Evolutionary conservation across 2,797 vertebrate genomes (phyloP).

Genomic region (Hoplostethus atlanticus): DNA sequence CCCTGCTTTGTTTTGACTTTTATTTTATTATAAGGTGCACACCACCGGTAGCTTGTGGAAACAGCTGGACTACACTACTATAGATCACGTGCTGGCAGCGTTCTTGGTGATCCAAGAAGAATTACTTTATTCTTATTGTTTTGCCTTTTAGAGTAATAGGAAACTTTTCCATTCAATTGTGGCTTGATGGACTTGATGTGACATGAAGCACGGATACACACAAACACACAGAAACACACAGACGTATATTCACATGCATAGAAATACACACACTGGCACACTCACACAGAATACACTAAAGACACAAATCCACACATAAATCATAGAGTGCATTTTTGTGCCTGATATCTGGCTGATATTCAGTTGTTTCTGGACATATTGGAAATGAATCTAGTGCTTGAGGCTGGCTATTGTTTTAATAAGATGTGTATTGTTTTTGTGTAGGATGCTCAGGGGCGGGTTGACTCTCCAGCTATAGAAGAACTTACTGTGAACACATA

Average conservation of each 20-base stretch:
- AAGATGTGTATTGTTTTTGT: conserved; percentile 46
- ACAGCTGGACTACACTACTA: conserved; percentile 6
- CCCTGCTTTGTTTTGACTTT: conserved; percentile 13
- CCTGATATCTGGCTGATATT: conserved; percentile 42
- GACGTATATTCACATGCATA: neutral
- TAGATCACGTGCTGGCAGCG: conserved; percentile 51
- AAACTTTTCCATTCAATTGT: neutral
- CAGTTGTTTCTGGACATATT: conserved; percentile 48
- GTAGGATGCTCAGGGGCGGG: conserved; percentile 20
- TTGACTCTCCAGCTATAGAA: conserved; percentile 16
- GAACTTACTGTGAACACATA: conserved; percentile 10
- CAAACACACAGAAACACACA: conserved; percentile 21
- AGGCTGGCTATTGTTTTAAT: conserved; percentile 52
- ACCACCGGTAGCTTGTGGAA: conserved; percentile 9
- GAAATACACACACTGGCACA: neutral
- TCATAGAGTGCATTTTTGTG: neutral
- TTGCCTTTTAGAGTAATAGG: conserved; percentile 29
- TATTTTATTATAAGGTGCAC: conserved; percentile 14
- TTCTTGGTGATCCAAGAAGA: conserved; percentile 37
- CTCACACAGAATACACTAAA: neutral
- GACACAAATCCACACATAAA: neutral
- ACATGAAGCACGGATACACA: conserved; percentile 39
- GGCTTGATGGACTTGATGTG: conserved; percentile 31
- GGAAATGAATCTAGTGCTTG: conserved; percentile 66
- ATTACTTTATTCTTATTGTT: conserved; percentile 40